A percentile compares a stretch with the other conserved stretches of the same genome.
Evolutionary conservation across 2,888 invertebrate genomes (phyloP).

Genomic region (Ischnus inquisitorius): DNA sequence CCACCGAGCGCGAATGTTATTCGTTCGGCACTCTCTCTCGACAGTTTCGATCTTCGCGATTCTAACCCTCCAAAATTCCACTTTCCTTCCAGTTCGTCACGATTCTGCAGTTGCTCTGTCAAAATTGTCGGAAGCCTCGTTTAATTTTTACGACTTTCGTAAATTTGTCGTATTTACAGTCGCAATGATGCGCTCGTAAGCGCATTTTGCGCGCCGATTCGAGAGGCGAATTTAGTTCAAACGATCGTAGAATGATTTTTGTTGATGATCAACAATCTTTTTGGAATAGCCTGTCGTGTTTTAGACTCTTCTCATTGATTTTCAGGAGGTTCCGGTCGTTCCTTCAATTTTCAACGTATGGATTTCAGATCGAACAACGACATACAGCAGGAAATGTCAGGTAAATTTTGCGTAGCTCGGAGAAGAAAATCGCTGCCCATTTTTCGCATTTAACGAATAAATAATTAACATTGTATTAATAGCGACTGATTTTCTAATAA

Average conservation of each 20-base stretch:
- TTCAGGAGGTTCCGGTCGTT: conserved; percentile 79
- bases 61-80: conserved; percentile 60
- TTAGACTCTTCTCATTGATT: background rate
- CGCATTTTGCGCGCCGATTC: too few species aligned
- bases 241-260: too few species aligned
- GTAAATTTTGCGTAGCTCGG: conserved; percentile 71
- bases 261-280: too few species aligned
- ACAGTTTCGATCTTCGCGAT: conserved; percentile 13
- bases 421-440: too few species aligned
- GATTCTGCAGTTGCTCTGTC: conserved; percentile 41
- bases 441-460: too few species aligned
- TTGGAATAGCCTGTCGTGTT: background rate
- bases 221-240: too few species aligned
- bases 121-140: background rate
- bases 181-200: background rate
- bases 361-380: conserved; percentile 83
- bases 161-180: background rate
- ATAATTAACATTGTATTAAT: too few species aligned
- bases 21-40: background rate
- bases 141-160: background rate
- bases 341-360: conserved; percentile 82
- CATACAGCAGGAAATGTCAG: conserved; percentile 83
- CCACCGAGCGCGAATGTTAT: conserved; percentile 4
- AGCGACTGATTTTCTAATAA: background rate
- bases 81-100: background rate